These are phyloP conservation scores for Etheostoma spectabile DNA, from an alignment of 2,113 vertebrate genomes.

Conservation along the genomic window DNA sequence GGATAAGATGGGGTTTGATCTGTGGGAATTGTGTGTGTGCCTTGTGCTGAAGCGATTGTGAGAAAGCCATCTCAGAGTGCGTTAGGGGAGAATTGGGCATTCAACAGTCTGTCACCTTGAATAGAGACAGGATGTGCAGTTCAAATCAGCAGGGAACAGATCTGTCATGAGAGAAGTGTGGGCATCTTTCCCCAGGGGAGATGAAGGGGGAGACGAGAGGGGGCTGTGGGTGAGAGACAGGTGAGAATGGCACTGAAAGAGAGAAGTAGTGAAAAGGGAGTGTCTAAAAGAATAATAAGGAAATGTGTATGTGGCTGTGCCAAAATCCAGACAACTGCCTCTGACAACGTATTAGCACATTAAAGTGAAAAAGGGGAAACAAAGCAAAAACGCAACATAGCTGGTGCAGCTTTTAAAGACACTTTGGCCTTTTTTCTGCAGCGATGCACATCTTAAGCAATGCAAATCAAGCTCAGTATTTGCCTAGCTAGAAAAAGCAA, in stretches of 20 bases:
- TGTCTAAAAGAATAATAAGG: constrained; percentile 55
- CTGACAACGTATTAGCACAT: constrained; percentile 73
- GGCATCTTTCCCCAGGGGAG: constrained; percentile 62
- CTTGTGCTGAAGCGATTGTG: constrained; percentile 43
- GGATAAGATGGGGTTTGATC: constrained; percentile 68
- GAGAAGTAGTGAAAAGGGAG: constrained; percentile 6
- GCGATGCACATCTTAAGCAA: constrained; percentile 65
- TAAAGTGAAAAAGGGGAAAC: constrained; percentile 45
- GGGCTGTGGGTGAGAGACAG: constrained; percentile 47
- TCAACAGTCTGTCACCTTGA: constrained; percentile 68
- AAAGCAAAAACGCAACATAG: constrained; percentile 57
- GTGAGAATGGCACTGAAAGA: constrained; percentile 29
- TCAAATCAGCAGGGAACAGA: constrained; percentile 64
- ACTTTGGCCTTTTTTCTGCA: constrained; percentile 62
- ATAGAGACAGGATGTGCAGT: constrained; percentile 57
- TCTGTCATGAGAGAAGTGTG: constrained; percentile 67
- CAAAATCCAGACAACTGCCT: constrained; percentile 49
- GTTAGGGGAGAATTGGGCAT: constrained; percentile 58
- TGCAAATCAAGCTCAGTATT: constrained; percentile 78
- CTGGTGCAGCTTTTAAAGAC: constrained; percentile 68
- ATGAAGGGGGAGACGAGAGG: constrained; percentile 6
- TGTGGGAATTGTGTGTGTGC: constrained; percentile 37
- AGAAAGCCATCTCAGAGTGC: constrained; percentile 43
- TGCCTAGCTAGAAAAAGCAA: constrained; percentile 73
- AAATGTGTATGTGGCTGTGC: constrained; percentile 34